These are phyloP conservation scores for Anthonomus grandis DNA, from an alignment of 1,140 invertebrate genomes.

Conservation along the genomic window DNA sequence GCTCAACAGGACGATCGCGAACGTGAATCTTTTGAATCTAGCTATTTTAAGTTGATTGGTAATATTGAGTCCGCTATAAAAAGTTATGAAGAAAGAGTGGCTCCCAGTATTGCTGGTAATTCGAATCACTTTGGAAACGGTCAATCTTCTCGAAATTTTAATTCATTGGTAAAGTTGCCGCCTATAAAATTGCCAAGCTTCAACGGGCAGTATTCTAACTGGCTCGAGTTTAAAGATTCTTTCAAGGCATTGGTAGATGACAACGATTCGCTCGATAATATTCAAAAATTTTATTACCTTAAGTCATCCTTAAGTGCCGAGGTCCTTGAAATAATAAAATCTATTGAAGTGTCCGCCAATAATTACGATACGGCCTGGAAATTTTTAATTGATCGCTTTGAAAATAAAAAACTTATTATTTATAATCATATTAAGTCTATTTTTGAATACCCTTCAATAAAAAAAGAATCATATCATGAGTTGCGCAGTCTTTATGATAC, in stretches of 20 bases:
- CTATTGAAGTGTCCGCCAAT: neutral
- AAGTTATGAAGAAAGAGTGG: too few species aligned
- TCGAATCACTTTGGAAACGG: too few species aligned
- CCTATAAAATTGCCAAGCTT: constrained; percentile 5
- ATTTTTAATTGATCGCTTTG: neutral
- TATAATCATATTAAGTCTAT: constrained; percentile 4
- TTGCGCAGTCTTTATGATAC: neutral
- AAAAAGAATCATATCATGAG: neutral
- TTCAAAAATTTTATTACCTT: constrained; percentile 16
- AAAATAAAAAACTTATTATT: constrained; percentile 11
- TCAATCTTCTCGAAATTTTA: too few species aligned
- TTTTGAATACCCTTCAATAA: neutral
- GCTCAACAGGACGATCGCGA: too few species aligned
- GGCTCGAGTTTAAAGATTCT: constrained; percentile 12
- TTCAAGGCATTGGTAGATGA: constrained; percentile 2
- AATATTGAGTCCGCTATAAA: too few species aligned
- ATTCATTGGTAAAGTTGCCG: constrained; percentile 8
- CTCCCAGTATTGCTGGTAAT: too few species aligned
- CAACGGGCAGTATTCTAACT: constrained; percentile 10
- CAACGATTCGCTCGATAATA: neutral
- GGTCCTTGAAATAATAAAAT: neutral
- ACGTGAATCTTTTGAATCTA: too few species aligned
- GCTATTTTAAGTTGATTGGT: too few species aligned
- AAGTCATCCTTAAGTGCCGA: neutral
- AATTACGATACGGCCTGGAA: constrained; percentile 10